Evolutionary conservation across 2,888 invertebrate species (phyloP).

Genomic region (Drosophila helvetica): DNA sequence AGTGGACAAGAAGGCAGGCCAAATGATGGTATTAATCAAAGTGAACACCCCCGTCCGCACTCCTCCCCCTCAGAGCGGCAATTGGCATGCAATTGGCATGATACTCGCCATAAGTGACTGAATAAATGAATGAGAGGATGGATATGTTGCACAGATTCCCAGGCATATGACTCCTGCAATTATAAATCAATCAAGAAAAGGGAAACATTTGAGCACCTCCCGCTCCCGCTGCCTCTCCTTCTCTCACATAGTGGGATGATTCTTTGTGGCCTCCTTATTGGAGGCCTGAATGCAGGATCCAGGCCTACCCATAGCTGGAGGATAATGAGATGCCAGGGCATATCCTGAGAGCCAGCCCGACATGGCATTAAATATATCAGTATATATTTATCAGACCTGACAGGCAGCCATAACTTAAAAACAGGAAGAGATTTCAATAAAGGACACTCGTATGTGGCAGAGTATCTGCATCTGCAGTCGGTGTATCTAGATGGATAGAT

Average conservation of each 20-base stretch:
- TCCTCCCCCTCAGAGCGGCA: neutral
- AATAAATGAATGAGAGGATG: neutral
- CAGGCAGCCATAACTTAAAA: too few species aligned
- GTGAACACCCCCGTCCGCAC: neutral
- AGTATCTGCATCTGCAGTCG: too few species aligned
- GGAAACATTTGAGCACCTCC: neutral
- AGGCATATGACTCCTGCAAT: neutral
- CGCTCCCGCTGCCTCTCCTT: neutral
- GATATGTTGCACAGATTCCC: neutral
- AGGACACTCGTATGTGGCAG: too few species aligned
- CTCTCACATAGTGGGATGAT: too few species aligned
- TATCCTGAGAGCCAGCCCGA: too few species aligned
- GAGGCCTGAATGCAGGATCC: too few species aligned
- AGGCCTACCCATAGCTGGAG: too few species aligned
- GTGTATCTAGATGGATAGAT: too few species aligned
- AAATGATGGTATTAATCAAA: constrained; percentile 12
- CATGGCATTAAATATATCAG: too few species aligned
- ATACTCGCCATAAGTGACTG: neutral
- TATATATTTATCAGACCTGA: too few species aligned
- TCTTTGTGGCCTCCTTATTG: neutral
- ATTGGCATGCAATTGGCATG: neutral
- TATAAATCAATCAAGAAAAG: neutral
- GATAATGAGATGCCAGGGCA: too few species aligned
- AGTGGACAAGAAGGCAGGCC: constrained; percentile 30
- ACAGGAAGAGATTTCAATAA: too few species aligned